Base-by-base conservation (phyloP, 2,888 invertebrate genomes). In the Cistogaster globosa region DNA sequence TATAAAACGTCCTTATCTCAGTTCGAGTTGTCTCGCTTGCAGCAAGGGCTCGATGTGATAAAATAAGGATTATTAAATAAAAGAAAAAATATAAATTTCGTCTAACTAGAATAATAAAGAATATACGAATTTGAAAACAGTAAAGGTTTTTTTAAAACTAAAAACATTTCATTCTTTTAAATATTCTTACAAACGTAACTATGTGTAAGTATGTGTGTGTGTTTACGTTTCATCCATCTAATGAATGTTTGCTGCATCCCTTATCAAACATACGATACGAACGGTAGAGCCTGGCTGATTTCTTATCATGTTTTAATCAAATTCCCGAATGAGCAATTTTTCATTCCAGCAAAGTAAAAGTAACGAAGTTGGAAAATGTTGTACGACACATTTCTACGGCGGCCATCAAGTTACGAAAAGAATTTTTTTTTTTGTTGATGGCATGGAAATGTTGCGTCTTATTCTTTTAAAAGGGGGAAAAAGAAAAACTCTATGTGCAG, bases 261-360 rank as follows among this genome's bases (percentile, higher is more conserved):
- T 78, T 65, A 77, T 48, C 53, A 67, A 42, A 42, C 57, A 22
- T 53, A 57, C 53, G 42, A 51, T 51, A 51, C 22, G 12, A 58
- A 20, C 32, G 20, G 55, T 45, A 62, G 53, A 80, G 67, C 78
- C 76, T 38, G 76, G 55, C 81, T 72, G 72, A 81, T 68, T 90
- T 88, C 89, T 90, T 90, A 88, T 89, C 91, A 90, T 90, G 90
- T 90, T 90, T 88, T 89, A 91, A 91, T 90, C 90, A 90, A 91
- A 91, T 91, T 91, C 90, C 90, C 90, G 90, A 89, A 89, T 89
- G 90, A 89, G 91, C 91, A 90, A 91, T 91, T 91, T 91, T 91
- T 91, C 91, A 91, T 90, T 91, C 88, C 87, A 57, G 80, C 87
- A 88, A 71, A 90, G 89, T 88, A 89, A 89, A 89, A 89, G 89